Conservation (phyloP, 2,113 vertebrate species). For the Xiphias gladius region DNA sequence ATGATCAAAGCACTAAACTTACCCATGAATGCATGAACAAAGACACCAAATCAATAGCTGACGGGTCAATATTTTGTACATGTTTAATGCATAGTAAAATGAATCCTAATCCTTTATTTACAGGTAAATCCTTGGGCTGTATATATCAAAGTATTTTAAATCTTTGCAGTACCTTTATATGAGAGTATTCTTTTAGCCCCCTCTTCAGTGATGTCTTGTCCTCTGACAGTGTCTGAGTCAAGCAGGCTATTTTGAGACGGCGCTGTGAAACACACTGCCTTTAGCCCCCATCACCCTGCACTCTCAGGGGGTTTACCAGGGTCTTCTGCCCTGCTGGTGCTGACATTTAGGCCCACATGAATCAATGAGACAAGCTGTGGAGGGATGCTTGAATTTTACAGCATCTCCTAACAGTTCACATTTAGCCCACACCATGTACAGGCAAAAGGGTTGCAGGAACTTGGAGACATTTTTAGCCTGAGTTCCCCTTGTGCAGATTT, state of each 20-base stretch:
- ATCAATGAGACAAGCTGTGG: conserved; percentile 79
- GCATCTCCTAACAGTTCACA: conserved; percentile 48
- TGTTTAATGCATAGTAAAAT: not conserved
- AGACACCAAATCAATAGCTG: conserved; percentile 79
- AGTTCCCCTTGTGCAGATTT: conserved; percentile 7
- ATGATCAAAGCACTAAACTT: conserved; percentile 78
- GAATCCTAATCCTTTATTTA: conserved; percentile 33
- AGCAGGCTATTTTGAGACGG: conserved; percentile 64
- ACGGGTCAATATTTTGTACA: conserved; percentile 74
- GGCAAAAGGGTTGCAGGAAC: conserved; percentile 13
- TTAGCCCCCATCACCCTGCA: conserved; percentile 62
- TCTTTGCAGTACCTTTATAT: conserved; percentile 11
- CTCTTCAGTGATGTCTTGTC: conserved; percentile 50
- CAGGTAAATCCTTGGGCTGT: not conserved
- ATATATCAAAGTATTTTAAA: not conserved
- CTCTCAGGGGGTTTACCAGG: conserved; percentile 61
- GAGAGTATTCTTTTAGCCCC: conserved; percentile 17
- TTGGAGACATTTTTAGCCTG: conserved; percentile 36
- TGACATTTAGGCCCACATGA: conserved; percentile 84
- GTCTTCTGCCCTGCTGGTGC: conserved; percentile 74
- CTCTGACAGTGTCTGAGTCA: conserved; percentile 35
- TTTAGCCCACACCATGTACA: conserved; percentile 50
- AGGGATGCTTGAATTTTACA: conserved; percentile 68
- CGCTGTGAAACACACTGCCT: conserved; percentile 50
- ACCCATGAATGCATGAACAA: conserved; percentile 77